Conservation (phyloP, 2,113 vertebrate genomes). For the Rhabdomys dilectus region DNA sequence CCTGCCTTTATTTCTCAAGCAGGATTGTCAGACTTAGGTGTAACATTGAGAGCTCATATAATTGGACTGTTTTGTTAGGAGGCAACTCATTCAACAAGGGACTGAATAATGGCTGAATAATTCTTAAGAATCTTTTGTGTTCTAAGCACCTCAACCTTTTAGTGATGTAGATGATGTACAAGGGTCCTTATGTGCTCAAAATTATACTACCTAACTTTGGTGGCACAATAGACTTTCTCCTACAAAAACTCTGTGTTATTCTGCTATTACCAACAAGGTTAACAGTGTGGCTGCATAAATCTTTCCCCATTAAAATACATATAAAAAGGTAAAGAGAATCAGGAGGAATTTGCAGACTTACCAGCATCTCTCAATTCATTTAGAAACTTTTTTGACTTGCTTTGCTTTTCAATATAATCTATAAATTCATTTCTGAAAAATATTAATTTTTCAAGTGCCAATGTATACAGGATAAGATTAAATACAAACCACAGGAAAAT, state of each 20-base stretch:
- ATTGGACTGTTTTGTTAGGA: background rate
- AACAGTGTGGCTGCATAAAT: background rate
- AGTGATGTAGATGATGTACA: conserved; percentile 30
- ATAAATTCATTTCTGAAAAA: background rate
- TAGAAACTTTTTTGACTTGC: background rate
- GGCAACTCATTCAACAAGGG: background rate
- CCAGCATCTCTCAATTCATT: background rate
- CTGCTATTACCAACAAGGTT: background rate
- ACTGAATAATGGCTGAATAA: background rate
- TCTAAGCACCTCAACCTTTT: background rate
- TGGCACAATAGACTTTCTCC: background rate
- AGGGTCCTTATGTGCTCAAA: background rate
- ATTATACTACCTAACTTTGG: conserved; percentile 43
- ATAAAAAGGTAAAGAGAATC: background rate
- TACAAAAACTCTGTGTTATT: background rate
- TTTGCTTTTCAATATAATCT: conserved; percentile 18
- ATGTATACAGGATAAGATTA: background rate
- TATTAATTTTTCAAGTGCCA: background rate
- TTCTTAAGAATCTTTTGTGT: conserved; percentile 35
- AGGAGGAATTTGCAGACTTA: background rate
- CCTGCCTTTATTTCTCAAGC: background rate
- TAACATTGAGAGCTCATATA: conserved; percentile 12
- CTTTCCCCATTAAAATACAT: background rate
- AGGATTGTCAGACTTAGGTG: conserved; percentile 8
- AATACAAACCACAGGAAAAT: background rate